Base-by-base conservation (phyloP, 1,140 invertebrate genomes). In the Calliphora vicina region DNA sequence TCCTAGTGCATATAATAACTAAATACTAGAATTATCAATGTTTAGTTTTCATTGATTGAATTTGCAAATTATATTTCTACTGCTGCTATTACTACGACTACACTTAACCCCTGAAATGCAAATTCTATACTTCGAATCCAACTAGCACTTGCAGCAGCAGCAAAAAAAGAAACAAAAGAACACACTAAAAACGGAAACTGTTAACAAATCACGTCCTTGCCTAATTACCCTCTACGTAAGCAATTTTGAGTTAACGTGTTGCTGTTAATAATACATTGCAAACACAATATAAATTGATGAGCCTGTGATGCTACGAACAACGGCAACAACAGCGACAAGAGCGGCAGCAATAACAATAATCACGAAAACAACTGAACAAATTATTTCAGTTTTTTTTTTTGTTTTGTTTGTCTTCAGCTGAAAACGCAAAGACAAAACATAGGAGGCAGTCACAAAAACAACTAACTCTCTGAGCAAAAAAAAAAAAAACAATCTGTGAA, bases 181-280 rank as follows among this genome's bases (percentile, higher is more conserved):
- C 29, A 35, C 29, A 23, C 73, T n/a, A 29, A 20, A 76, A 76
- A 76, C 73, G 73, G 73, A 76, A 76, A 76, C 29, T 76, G 73
- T 76, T 76, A 76, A 76, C 27, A 76, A 35, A 76, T 76, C 73
- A 76, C 73, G 73, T 76, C 73, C 73, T 76, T 76, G 73, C 73
- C 73, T 76, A 76, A 76, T 76, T 76, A 76, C 73, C 73, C 73
- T 35, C 13, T 76, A 35, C 73, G 73, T 17, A 35, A 76, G 27
- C 27, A 35, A 29, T 29, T 73, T 27, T 20, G 27, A 76, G 29
- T 76, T 76, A 76, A 76, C 73, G 73, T 76, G 73, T 76, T 76
- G 73, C 73, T 76, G 73, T 76, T 76, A 76, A 76, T 76, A 76
- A 76, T 76, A 76, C n/a, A 29, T 76, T 76, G 73, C 73, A 20